These are phyloP conservation scores for Acyrthosiphon pisum DNA, from an alignment of 1,140 invertebrate genomes.

Conservation along the genomic window DNA sequence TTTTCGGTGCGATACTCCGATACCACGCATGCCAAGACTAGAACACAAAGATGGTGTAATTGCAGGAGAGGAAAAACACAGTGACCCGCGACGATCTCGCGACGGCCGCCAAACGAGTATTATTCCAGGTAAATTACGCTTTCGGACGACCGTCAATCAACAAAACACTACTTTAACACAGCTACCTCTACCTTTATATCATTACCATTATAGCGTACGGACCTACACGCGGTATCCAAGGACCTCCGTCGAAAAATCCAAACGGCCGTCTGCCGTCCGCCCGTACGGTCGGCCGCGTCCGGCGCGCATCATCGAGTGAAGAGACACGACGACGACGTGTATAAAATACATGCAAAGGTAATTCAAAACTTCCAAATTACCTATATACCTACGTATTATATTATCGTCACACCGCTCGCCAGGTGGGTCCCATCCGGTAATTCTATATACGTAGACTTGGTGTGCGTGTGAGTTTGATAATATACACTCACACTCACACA, in stretches of 20 bases:
- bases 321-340: not conserved
- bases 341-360: conserved; percentile 2
- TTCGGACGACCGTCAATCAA: not conserved
- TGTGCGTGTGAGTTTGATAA: not conserved
- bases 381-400: not conserved
- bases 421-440: conserved; percentile 18
- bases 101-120: not conserved
- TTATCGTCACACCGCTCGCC: not conserved
- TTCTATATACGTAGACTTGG: not conserved
- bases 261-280: not conserved
- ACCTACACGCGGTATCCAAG: not conserved
- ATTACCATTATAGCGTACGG: not conserved
- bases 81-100: not conserved
- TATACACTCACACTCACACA: not conserved
- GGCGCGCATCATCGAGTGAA: not conserved
- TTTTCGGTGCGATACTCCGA: not conserved
- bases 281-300: not conserved
- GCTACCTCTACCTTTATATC: not conserved
- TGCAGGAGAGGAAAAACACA: not conserved
- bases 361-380: conserved; percentile 2
- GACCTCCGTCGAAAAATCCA: not conserved
- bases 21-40: not conserved
- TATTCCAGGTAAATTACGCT: conserved; percentile 12
- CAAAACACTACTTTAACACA: not conserved
- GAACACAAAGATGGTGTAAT: not conserved